phyloP scores from a whole-genome alignment of 2,113 vertebrate genomes.

The Hyperopisus bebe region DNA sequence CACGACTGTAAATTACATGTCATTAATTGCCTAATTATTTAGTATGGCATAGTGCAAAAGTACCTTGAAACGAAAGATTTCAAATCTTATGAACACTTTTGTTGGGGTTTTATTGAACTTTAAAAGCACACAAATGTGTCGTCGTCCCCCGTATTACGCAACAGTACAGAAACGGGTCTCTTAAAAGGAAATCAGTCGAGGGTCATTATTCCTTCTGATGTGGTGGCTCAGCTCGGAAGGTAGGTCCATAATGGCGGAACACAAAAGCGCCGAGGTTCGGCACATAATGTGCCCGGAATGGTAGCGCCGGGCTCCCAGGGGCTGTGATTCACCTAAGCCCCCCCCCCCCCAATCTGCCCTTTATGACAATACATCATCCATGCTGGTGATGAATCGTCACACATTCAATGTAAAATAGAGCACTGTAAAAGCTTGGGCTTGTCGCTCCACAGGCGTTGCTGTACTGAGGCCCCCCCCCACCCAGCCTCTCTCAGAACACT shows the following conservation, averaged over 20 bases:
- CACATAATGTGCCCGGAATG: background rate
- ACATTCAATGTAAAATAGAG: constrained; percentile 12
- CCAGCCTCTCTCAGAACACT: background rate
- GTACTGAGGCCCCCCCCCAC: background rate
- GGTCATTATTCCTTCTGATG: background rate
- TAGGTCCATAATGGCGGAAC: background rate
- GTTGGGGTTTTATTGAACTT: background rate
- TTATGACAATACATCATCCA: background rate
- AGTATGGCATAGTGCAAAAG: background rate
- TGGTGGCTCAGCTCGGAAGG: background rate
- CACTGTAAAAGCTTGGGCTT: background rate
- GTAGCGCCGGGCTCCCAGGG: background rate
- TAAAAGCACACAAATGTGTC: background rate
- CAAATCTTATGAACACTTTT: background rate
- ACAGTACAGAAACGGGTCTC: background rate
- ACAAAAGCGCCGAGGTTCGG: background rate
- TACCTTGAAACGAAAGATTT: background rate
- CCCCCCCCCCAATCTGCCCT: background rate
- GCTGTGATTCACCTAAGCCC: background rate
- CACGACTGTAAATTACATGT: background rate
- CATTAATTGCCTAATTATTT: background rate
- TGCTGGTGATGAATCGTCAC: background rate
- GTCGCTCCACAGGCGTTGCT: background rate
- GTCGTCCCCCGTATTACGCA: background rate
- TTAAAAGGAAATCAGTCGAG: background rate